A percentile compares a stretch with the other conserved stretches of the same genome.
Evolutionary conservation across 2,797 vertebrate species (phyloP).

Genomic region (Myotis daubentonii): DNA sequence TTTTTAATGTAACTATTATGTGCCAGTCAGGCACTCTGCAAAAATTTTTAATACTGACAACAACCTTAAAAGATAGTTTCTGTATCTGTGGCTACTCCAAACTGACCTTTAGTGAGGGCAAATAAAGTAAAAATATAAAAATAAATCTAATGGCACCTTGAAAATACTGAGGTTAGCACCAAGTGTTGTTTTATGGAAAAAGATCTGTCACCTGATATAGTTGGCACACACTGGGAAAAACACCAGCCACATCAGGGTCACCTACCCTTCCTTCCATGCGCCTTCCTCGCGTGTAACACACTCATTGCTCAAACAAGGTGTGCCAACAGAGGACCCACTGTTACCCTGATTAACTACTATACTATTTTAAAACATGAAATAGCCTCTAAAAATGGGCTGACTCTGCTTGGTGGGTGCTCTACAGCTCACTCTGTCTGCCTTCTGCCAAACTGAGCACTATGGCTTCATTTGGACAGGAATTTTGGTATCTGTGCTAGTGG

Average conservation of each 20-base stretch:
- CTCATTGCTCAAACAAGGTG: not conserved
- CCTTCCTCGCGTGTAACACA: not conserved
- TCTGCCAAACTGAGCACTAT: not conserved
- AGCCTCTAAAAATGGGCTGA: not conserved
- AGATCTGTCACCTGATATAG: not conserved
- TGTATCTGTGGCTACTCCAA: not conserved
- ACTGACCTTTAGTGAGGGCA: conserved; percentile 6
- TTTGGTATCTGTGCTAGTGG: not conserved
- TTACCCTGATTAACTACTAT: not conserved
- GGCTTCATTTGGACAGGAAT: not conserved
- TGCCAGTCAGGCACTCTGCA: not conserved
- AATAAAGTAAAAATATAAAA: conserved; percentile 21
- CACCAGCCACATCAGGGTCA: not conserved
- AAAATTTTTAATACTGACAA: conserved; percentile 25
- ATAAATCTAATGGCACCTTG: not conserved
- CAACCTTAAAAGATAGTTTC: not conserved
- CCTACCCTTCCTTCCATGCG: no score
- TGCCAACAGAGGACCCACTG: not conserved
- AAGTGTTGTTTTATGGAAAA: not conserved
- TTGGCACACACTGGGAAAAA: not conserved
- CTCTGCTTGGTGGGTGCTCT: not conserved
- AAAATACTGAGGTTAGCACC: not conserved
- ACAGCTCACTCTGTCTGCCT: not conserved
- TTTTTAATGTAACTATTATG: conserved; percentile 5
- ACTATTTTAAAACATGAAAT: not conserved